These are phyloP conservation scores for Brenthis hecate DNA, from an alignment of 2,888 invertebrate genomes.

Conservation along the genomic window DNA sequence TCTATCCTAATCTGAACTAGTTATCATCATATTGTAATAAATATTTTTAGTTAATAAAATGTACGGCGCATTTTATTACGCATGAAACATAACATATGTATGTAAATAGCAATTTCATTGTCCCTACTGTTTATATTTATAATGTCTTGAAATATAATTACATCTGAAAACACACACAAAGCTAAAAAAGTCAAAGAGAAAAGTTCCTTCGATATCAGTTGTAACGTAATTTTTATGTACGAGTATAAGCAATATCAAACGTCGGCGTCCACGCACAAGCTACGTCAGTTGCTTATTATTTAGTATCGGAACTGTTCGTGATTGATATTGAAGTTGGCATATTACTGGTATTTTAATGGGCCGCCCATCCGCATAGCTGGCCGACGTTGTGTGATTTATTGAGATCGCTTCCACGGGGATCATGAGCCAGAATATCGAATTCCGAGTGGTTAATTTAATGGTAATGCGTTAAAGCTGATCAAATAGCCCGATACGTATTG, in stretches of 20 bases:
- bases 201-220: neutral
- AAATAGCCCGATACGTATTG: conserved; percentile 68
- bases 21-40: too few species aligned
- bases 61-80: too few species aligned
- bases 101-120: too few species aligned
- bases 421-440: conserved; percentile 58
- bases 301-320: conserved; percentile 58
- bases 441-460: conserved; percentile 61
- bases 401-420: conserved; percentile 57
- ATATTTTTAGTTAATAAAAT: too few species aligned
- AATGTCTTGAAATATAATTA: too few species aligned
- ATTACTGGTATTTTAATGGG: conserved; percentile 74
- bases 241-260: conserved; percentile 13
- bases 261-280: conserved; percentile 52
- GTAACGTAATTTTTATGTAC: neutral
- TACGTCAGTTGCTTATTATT: conserved; percentile 54
- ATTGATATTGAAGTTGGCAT: conserved; percentile 69
- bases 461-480: conserved; percentile 60
- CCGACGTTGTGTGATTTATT: conserved; percentile 72
- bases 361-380: conserved; percentile 69
- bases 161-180: too few species aligned
- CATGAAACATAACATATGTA: too few species aligned
- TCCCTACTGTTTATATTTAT: too few species aligned
- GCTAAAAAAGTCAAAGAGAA: neutral
- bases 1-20: too few species aligned